Evolutionary conservation across 2,797 vertebrate species (phyloP), one percentile per base, ranked within the genome.

Genomic region (Semotilus atromaculatus): DNA sequence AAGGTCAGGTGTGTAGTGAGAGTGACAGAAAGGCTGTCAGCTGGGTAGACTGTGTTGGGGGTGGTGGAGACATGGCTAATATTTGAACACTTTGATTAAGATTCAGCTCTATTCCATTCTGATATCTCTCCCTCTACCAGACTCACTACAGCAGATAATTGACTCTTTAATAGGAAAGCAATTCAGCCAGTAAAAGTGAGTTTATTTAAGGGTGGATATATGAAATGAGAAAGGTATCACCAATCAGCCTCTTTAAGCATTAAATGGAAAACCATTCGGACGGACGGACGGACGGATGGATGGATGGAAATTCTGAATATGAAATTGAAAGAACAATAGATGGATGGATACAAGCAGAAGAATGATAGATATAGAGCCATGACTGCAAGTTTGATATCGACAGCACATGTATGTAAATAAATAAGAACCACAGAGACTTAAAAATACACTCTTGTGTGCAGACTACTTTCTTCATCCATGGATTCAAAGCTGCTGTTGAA

Each of bases 101-200:
- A 81, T 80, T 38, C 81, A 77, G 76, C 84, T 80, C 82, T 29
- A 64, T 64, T 76, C 34, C 67, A 72, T 34, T 81, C 76, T 82
- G 48, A 80, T 79, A 74, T 76, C 51, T 34, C 62, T 80, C 67
- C 38, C 36, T 72, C 80, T 75, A 66, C 31, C 77, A 85, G 66
- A 38, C 76, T 72, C 83, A 83, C 82, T 34, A 48, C 74, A 79
- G 82, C 85, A 87, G 72, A 86, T 83, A 85, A 83, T 87, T 68
- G 48, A 36, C 58, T 60, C 23, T 68, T 71, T 60, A 78, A 78
- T 78, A 45, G 14, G 38, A 66, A 81, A 81, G 67, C 34, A 51
- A 79, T 60, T n/a, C 14, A 74, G 13, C 18, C 60, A 58, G 26
- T 16, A 58, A 72, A 71, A 29, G 53, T 29, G 1, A 5, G 8